Base-by-base conservation (phyloP, 2,797 vertebrate genomes). In the Chloroceryle inda region DNA sequence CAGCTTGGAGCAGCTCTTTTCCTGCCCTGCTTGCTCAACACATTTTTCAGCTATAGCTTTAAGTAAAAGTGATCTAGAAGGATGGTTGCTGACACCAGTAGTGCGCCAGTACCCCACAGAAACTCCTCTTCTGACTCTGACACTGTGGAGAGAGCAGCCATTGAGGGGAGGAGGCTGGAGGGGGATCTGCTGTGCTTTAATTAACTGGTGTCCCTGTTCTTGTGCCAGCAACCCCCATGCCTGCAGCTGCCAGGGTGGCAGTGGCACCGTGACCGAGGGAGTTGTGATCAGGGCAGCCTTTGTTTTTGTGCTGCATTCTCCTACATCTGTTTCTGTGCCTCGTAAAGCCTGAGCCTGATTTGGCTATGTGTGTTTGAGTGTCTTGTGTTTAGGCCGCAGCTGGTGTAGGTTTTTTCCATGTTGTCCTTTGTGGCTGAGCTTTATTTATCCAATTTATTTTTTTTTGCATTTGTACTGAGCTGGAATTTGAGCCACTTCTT, bases 391-490 rank as follows among this genome's bases (percentile, higher is more conserved):
- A 58, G 82, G 38, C 35, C 52, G 50, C 73, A 84, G 86, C 64
- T 80, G 83, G 27, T 75, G 45, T 31, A 18, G 63, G 15, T 87
- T 95, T 91, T 94, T n/a, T 90, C 95, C 92, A 50, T 91, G 82
- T 92, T 97, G 94, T 90, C 47, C 42, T 96, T 92, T 92, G 49
- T 92, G 93, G 93, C 94, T 96, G 29, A 3, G 1, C 29, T 91
- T 88, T 95, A 45, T 94, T 96, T 94, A 68, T 92, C 61, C 64
- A 50, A 6, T 74, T 89, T 79, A 80, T 92, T 93, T 71, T 94
- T 94, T 93, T 58, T 79, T 96, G 72, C 80, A 35, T 90, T 92
- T 95, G 71, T 81, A 88, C 88, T 81, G 79, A 67, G 45, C 79
- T 95, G 80, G 67, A 89, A 66, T 77, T 79, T 3, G 14, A 69